Percentiles rank a stretch among this genome's conserved stretches.
Conservation (phyloP, 2,888 invertebrate genomes). For the Fabriciana adippe region DNA sequence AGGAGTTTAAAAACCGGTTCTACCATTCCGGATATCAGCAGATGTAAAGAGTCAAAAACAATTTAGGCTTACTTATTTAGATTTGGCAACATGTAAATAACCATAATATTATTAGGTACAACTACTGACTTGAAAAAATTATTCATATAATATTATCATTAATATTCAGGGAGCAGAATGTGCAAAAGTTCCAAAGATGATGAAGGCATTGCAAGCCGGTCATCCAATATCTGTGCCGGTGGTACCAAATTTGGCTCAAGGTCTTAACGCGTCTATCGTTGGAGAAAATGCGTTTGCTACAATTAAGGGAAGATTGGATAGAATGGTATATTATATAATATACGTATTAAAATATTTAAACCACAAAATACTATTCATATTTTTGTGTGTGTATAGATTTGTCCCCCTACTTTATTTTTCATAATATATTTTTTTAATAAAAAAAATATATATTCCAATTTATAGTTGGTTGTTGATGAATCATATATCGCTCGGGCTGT, state of each 20-base stretch:
- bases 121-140: too few species aligned
- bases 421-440: neutral
- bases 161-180: slow-evolving; percentile 88
- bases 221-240: slow-evolving; percentile 82
- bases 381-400: neutral
- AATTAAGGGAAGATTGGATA: slow-evolving; percentile 85
- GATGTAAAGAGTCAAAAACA: too few species aligned
- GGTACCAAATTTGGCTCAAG: slow-evolving; percentile 87
- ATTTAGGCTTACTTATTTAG: too few species aligned
- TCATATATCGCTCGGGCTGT: slow-evolving; percentile 86
- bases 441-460: neutral
- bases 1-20: too few species aligned
- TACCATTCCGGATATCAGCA: too few species aligned
- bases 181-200: slow-evolving; percentile 89
- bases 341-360: too few species aligned
- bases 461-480: slow-evolving; percentile 84
- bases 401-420: neutral
- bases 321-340: slow-evolving; percentile 76
- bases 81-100: too few species aligned
- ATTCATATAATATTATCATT: neutral
- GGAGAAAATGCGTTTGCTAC: slow-evolving; percentile 89
- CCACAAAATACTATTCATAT: slow-evolving; percentile 23
- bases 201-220: slow-evolving; percentile 85
- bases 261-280: slow-evolving; percentile 86
- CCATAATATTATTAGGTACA: too few species aligned